Conservation (phyloP, 2,888 invertebrate species). For the Amaurobius ferox region DNA sequence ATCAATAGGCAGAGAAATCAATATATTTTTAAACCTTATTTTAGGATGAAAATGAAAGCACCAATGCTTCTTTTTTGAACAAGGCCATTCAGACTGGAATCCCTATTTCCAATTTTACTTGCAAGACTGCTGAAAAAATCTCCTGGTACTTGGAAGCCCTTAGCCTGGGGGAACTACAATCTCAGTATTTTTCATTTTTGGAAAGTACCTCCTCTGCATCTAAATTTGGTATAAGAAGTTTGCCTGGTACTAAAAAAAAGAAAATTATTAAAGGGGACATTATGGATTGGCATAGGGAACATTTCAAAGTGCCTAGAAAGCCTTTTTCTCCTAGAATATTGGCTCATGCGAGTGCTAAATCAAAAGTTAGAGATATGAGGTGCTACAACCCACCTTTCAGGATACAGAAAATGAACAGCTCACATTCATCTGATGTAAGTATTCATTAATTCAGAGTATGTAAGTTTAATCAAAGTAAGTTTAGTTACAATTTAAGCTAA, state of each 20-base stretch:
- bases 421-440: slow-evolving; percentile 67
- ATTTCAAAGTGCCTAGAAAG: slow-evolving; percentile 33
- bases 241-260: neutral
- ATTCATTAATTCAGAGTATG: too few relatives aligned
- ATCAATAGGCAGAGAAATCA: too few relatives aligned
- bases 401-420: slow-evolving; percentile 39
- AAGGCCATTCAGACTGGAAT: slow-evolving; percentile 56
- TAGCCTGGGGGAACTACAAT: slow-evolving; percentile 33
- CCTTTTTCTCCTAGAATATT: slow-evolving; percentile 57
- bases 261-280: slow-evolving; percentile 52
- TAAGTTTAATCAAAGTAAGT: too few relatives aligned
- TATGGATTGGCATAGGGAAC: slow-evolving; percentile 47
- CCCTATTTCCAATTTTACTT: slow-evolving; percentile 23
- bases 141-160: slow-evolving; percentile 70
- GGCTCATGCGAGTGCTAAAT: slow-evolving; percentile 30
- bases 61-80: slow-evolving; percentile 34
- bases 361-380: slow-evolving; percentile 59
- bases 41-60: slow-evolving; percentile 46
- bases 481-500: too few relatives aligned
- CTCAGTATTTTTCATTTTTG: slow-evolving; percentile 6
- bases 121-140: slow-evolving; percentile 67
- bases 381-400: slow-evolving; percentile 68
- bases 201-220: neutral
- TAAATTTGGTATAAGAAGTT: neutral
- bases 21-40: too few relatives aligned